Percentiles rank a stretch among this genome's conserved stretches.
phyloP scores from a whole-genome alignment of 2,797 vertebrate species.

The Sarcophilus harrisii region DNA sequence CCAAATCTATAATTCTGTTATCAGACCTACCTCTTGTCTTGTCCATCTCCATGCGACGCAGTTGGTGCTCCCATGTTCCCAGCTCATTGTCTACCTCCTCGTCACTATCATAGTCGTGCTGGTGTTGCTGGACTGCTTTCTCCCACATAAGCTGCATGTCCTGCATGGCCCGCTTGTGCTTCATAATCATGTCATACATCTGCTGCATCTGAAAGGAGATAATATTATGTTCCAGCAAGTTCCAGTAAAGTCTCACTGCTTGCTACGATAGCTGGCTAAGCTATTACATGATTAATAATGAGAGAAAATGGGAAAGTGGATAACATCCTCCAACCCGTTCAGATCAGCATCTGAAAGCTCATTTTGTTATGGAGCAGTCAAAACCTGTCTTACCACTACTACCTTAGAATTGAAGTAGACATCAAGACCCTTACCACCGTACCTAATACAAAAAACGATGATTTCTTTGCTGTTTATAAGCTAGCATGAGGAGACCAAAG shows the following conservation, averaged over 20 bases:
- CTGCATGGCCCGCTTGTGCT: constrained; percentile 97
- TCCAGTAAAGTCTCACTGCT: neutral
- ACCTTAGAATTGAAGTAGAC: neutral
- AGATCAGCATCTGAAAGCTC: neutral
- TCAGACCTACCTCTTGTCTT: constrained; percentile 92
- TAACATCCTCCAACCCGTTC: neutral
- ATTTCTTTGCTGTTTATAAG: neutral
- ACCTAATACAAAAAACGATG: neutral
- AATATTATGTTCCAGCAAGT: neutral
- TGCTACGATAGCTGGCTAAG: neutral
- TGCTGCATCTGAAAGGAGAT: constrained; percentile 93
- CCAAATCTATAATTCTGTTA: accelerated
- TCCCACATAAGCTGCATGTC: constrained; percentile 99
- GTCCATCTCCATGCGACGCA: constrained; percentile 98
- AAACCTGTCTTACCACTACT: neutral
- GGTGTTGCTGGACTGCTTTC: constrained; percentile 94
- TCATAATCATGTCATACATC: constrained; percentile 99
- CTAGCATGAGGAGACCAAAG: neutral
- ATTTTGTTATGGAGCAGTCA: neutral
- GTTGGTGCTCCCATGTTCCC: constrained; percentile 97
- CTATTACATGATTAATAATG: neutral
- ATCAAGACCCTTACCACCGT: neutral
- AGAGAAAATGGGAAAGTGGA: neutral
- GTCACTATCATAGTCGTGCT: constrained; percentile 97
- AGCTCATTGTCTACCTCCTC: constrained; percentile 93